phyloP scores from a whole-genome alignment of 2,797 vertebrate genomes.

The Spinus pinus region DNA sequence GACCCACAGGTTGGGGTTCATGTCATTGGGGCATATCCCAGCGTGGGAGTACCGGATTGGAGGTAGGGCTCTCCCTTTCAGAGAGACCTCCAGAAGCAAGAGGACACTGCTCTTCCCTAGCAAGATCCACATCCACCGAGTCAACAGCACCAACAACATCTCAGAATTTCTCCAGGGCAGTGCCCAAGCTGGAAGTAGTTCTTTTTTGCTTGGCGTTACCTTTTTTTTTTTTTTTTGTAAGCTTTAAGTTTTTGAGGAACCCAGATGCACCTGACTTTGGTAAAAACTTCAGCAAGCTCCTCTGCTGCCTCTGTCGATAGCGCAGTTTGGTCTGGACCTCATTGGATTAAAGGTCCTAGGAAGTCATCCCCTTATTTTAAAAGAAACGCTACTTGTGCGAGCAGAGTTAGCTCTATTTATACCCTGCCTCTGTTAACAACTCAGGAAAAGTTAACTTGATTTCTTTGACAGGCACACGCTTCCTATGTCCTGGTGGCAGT shows the following conservation, averaged over 20 bases:
- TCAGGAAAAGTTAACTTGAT: constrained; percentile 79
- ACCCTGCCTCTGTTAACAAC: constrained; percentile 77
- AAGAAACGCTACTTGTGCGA: constrained; percentile 66
- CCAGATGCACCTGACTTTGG: constrained; percentile 59
- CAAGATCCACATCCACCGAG: constrained; percentile 84
- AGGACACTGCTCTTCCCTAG: constrained; percentile 76
- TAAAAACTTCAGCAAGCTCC: constrained; percentile 44
- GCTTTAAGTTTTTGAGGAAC: constrained; percentile 26
- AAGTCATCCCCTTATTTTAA: constrained; percentile 71
- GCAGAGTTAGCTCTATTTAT: constrained; percentile 82
- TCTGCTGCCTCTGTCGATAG: constrained; percentile 32
- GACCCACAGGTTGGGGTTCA: constrained; percentile 99
- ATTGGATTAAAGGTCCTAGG: constrained; percentile 74
- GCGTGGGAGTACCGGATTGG: constrained; percentile 85
- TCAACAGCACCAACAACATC: constrained; percentile 83
- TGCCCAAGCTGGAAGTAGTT: constrained; percentile 10
- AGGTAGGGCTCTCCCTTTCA: constrained; percentile 76
- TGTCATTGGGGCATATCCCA: constrained; percentile 96
- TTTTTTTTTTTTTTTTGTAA: neutral
- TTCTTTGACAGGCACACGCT: constrained; percentile 81
- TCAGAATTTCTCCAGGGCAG: constrained; percentile 55
- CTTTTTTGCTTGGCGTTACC: neutral
- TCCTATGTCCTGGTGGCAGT: constrained; percentile 83
- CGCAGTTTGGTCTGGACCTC: constrained; percentile 59
- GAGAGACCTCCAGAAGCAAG: constrained; percentile 74